A percentile compares a stretch with the other conserved stretches of the same genome.
phyloP scores from a whole-genome alignment of 2,113 vertebrate species.

The Larimichthys polyactis region DNA sequence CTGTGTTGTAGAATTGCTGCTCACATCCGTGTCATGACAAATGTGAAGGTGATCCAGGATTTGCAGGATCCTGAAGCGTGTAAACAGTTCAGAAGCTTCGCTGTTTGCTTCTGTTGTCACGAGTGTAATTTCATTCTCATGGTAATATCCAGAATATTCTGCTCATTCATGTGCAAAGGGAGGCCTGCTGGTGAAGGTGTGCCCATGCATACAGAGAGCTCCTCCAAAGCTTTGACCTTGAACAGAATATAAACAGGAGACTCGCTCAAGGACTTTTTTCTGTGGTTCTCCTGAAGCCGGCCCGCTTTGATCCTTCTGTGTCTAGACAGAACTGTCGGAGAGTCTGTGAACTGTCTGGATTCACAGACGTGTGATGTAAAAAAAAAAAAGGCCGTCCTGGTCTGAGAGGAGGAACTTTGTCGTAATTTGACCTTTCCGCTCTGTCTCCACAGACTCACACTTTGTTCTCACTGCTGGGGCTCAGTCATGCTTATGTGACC shows the following conservation, averaged over 20 bases:
- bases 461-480: conserved; percentile 92
- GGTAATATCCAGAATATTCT: conserved; percentile 41
- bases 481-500: conserved; percentile 94
- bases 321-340: conserved; percentile 16
- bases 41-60: conserved; percentile 28
- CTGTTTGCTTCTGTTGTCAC: not conserved
- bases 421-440: conserved; percentile 23
- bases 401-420: not conserved
- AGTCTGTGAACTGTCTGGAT: conserved; percentile 28
- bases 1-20: not conserved
- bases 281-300: not conserved
- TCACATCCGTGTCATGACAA: not conserved
- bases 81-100: conserved; percentile 23
- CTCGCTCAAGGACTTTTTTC: conserved; percentile 14
- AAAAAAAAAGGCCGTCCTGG: not conserved
- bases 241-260: conserved; percentile 15
- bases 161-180: conserved; percentile 31
- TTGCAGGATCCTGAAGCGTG: conserved; percentile 22
- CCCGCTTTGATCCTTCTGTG: conserved; percentile 12
- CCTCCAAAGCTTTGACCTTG: conserved; percentile 31
- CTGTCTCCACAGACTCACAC: conserved; percentile 90
- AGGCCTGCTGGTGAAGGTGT: conserved; percentile 13
- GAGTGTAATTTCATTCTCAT: conserved; percentile 32
- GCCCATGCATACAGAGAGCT: conserved; percentile 58
- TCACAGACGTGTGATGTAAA: not conserved